Conservation (phyloP, 1,140 invertebrate genomes). For the Brachionus koreanus region DNA sequence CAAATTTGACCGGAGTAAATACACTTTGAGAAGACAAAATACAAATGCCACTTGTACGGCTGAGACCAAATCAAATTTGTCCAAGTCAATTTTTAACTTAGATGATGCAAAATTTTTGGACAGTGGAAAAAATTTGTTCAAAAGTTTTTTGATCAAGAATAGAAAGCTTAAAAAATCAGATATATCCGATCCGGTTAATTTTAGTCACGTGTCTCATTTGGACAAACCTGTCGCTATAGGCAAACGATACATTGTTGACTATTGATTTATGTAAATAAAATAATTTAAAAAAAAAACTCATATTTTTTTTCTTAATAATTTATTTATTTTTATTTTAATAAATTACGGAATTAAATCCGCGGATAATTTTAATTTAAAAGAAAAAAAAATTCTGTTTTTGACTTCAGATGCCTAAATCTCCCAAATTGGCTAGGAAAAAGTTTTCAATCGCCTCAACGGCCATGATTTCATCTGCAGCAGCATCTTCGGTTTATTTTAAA, state of each 20-base stretch:
- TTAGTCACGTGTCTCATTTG: constrained; percentile 40
- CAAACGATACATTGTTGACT: constrained; percentile 39
- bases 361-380: neutral
- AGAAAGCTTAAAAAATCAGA: constrained; percentile 43
- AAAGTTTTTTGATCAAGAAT: neutral
- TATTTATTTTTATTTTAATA: neutral
- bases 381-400: neutral
- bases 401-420: neutral
- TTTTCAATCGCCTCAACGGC: neutral
- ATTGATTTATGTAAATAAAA: constrained; percentile 34
- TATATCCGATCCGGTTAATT: constrained; percentile 38
- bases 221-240: constrained; percentile 39
- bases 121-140: constrained; percentile 7
- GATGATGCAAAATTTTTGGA: neutral
- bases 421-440: neutral
- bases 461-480: neutral
- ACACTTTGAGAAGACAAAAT: neutral
- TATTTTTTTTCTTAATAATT: neutral
- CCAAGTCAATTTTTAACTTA: constrained; percentile 10
- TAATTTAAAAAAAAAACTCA: neutral
- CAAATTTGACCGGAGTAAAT: constrained; percentile 14
- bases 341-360: constrained; percentile 22
- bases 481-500: constrained; percentile 1
- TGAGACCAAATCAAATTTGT: neutral
- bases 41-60: neutral